These are phyloP conservation scores for Adineta ricciae DNA, from an alignment of 2,888 invertebrate species.

Conservation along the genomic window DNA sequence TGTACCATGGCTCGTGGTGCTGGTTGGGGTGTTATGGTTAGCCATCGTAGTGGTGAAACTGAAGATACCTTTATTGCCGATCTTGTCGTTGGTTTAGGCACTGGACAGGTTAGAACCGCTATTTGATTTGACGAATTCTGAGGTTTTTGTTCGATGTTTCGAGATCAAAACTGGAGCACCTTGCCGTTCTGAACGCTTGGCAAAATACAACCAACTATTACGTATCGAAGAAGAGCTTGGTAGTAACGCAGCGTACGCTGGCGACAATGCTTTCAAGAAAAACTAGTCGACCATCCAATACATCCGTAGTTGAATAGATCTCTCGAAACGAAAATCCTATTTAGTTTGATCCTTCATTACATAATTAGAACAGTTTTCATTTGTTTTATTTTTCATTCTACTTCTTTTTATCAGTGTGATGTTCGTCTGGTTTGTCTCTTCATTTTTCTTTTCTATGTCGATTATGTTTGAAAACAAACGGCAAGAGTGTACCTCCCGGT, in stretches of 20 bases:
- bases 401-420: not conserved
- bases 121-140: not conserved
- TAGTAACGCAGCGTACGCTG: conserved; percentile 76
- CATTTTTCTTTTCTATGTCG: not conserved
- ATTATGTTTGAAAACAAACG: not conserved
- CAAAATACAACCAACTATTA: conserved; percentile 95
- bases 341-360: not conserved
- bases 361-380: not conserved
- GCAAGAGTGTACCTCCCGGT: conserved; percentile 16
- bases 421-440: conserved; percentile 20
- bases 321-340: not conserved
- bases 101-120: conserved; percentile 63
- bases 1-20: conserved; percentile 53
- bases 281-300: not conserved
- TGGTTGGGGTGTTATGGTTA: conserved; percentile 96
- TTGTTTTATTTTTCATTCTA: not conserved
- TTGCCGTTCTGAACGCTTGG: conserved; percentile 90
- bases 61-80: conserved; percentile 99
- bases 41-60: conserved; percentile 92
- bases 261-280: conserved; percentile 57
- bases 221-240: conserved; percentile 97
- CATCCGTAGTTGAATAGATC: not conserved
- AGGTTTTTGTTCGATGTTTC: not conserved
- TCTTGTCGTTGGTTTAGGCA: conserved; percentile 88
- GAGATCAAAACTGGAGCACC: conserved; percentile 93